phyloP scores from a whole-genome alignment of 2,113 vertebrate genomes.

The Xiphias gladius region DNA sequence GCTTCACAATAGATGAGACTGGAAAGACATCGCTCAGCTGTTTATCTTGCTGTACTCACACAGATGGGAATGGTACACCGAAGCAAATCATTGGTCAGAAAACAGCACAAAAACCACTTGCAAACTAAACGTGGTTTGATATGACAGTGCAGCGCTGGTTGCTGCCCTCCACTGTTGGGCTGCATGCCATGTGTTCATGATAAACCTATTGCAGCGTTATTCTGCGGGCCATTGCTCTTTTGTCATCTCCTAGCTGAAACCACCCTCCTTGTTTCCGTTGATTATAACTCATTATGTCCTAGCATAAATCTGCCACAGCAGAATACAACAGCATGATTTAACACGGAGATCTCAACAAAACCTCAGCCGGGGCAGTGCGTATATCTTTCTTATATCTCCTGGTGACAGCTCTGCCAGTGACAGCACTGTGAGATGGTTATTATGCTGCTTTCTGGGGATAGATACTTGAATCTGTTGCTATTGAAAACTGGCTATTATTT shows the following conservation, averaged over 20 bases:
- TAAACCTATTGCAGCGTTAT: constrained; percentile 56
- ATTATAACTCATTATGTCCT: constrained; percentile 63
- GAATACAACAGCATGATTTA: constrained; percentile 51
- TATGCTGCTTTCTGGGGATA: constrained; percentile 36
- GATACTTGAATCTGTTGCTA: constrained; percentile 49
- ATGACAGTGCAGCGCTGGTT: constrained; percentile 40
- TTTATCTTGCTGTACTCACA: constrained; percentile 53
- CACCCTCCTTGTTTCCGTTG: constrained; percentile 52
- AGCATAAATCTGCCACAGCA: constrained; percentile 53
- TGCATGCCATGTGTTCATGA: constrained; percentile 32
- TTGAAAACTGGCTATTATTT: constrained; percentile 59
- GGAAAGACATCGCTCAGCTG: constrained; percentile 54
- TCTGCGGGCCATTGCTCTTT: constrained; percentile 45
- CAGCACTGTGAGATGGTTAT: constrained; percentile 44
- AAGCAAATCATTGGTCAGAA: constrained; percentile 43
- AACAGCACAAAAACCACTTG: constrained; percentile 37
- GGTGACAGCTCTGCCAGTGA: constrained; percentile 56
- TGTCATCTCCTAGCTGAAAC: constrained; percentile 25
- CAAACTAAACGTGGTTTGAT: constrained; percentile 38
- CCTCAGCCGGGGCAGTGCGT: not conserved
- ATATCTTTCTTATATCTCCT: constrained; percentile 45
- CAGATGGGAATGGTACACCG: constrained; percentile 51
- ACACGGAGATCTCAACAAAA: constrained; percentile 49
- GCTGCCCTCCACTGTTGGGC: constrained; percentile 21
- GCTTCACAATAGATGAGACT: constrained; percentile 52